Percentiles rank a stretch among this genome's conserved stretches.
Conservation (phyloP, 2,797 vertebrate species). For the Fistularia commersonii region DNA sequence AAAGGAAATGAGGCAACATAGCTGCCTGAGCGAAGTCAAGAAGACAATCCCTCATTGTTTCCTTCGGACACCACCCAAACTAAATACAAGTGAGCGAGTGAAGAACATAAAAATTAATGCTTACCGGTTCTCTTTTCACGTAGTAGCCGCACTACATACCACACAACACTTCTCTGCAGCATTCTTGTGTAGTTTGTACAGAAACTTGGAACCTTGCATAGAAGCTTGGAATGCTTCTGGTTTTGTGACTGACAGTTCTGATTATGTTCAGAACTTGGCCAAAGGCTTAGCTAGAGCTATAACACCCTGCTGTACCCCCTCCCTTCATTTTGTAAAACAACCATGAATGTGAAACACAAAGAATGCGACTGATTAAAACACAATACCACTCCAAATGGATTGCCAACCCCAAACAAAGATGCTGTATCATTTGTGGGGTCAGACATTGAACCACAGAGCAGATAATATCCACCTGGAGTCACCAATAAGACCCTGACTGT, state of each 20-base stretch:
- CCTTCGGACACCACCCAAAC: constrained; percentile 48
- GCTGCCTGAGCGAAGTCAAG: constrained; percentile 44
- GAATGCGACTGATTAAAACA: too few relatives aligned
- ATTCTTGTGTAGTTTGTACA: background rate
- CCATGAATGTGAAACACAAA: constrained; percentile 16
- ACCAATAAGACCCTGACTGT: too few relatives aligned
- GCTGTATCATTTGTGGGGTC: too few relatives aligned
- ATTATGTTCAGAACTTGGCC: constrained; percentile 18
- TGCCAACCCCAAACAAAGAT: too few relatives aligned
- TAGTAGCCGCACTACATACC: constrained; percentile 45
- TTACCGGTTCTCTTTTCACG: constrained; percentile 13
- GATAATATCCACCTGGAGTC: too few relatives aligned
- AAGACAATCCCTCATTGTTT: constrained; percentile 67
- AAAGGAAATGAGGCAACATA: constrained; percentile 61
- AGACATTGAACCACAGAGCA: too few relatives aligned
- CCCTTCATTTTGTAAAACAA: constrained; percentile 10
- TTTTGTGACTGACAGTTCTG: constrained; percentile 29
- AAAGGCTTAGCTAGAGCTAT: constrained; percentile 3
- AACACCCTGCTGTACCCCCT: constrained; percentile 3
- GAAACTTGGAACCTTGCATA: background rate
- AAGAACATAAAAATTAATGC: constrained; percentile 32
- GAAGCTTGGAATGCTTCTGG: background rate
- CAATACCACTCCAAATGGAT: too few relatives aligned
- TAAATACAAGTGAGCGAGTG: constrained; percentile 36
- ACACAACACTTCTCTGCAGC: constrained; percentile 2